Conservation (phyloP, 2,888 invertebrate species). For the Sabatieria punctata region DNA sequence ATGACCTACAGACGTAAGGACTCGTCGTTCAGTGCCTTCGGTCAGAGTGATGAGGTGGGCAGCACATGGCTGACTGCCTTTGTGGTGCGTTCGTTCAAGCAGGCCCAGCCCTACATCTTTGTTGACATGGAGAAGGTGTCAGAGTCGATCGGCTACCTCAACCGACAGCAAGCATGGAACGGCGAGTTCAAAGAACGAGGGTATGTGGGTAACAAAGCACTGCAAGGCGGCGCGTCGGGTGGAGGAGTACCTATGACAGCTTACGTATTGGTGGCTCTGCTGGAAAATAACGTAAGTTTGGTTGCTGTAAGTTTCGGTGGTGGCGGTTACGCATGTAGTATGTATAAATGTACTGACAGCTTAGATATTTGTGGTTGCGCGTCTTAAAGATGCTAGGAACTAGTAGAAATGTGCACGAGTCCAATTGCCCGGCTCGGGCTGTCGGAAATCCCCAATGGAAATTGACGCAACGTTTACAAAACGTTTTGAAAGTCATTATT, state of each 20-base stretch:
- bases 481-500: too few species aligned
- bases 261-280: slow-evolving; percentile 55
- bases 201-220: slow-evolving; percentile 49
- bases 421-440: too few species aligned
- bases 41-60: slow-evolving; percentile 48
- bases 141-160: slow-evolving; percentile 56
- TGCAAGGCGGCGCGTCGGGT: slow-evolving; percentile 51
- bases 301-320: too few species aligned
- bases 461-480: too few species aligned
- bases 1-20: slow-evolving; percentile 64
- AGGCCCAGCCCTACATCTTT: slow-evolving; percentile 50
- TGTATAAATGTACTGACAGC: too few species aligned
- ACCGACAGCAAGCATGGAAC: slow-evolving; percentile 49
- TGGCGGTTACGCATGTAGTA: too few species aligned
- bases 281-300: slow-evolving; percentile 41
- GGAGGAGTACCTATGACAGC: slow-evolving; percentile 58
- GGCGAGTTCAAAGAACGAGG: slow-evolving; percentile 61
- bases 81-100: slow-evolving; percentile 56
- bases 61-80: slow-evolving; percentile 76
- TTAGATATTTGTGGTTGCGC: too few species aligned
- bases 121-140: slow-evolving; percentile 50
- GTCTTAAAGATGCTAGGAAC: too few species aligned
- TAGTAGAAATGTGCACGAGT: too few species aligned
- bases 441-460: too few species aligned
- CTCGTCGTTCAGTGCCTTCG: slow-evolving; percentile 78